These are phyloP conservation scores for Phalacrocorax brasilianus DNA, from an alignment of 2,113 vertebrate genomes.

Conservation along the genomic window DNA sequence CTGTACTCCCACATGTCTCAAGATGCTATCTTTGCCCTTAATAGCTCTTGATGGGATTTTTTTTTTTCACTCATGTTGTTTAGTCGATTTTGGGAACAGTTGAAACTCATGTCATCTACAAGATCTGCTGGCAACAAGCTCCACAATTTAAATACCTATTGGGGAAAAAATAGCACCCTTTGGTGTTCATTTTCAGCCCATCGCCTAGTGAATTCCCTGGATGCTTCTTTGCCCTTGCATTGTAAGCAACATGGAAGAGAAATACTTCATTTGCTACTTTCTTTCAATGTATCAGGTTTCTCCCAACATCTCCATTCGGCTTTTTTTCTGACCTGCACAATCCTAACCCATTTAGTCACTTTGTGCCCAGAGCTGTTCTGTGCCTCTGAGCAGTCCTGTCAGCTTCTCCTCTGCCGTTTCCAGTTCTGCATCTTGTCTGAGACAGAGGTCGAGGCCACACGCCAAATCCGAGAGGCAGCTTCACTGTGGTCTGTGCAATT, in stretches of 20 bases:
- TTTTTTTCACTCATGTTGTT: neutral
- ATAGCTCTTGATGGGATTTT: neutral
- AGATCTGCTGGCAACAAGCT: neutral
- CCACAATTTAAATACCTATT: neutral
- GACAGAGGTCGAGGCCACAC: neutral
- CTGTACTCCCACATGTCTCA: neutral
- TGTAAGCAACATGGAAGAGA: neutral
- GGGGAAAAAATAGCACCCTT: neutral
- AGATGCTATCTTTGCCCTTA: constrained; percentile 5
- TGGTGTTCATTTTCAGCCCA: neutral
- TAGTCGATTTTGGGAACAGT: neutral
- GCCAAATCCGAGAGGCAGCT: fast-evolving
- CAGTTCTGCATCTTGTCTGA: neutral
- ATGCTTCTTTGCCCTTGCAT: neutral
- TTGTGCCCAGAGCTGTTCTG: neutral
- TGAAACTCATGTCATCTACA: neutral
- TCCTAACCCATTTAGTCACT: neutral
- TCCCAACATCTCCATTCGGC: neutral
- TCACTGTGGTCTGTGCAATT: fast-evolving
- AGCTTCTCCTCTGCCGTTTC: neutral
- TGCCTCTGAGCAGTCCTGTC: neutral
- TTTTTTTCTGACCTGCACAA: neutral
- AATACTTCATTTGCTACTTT: neutral
- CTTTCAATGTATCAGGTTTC: neutral
- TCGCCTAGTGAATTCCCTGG: neutral